phyloP scores from a whole-genome alignment of 1,140 invertebrate species.

The Trialeurodes vaporariorum region DNA sequence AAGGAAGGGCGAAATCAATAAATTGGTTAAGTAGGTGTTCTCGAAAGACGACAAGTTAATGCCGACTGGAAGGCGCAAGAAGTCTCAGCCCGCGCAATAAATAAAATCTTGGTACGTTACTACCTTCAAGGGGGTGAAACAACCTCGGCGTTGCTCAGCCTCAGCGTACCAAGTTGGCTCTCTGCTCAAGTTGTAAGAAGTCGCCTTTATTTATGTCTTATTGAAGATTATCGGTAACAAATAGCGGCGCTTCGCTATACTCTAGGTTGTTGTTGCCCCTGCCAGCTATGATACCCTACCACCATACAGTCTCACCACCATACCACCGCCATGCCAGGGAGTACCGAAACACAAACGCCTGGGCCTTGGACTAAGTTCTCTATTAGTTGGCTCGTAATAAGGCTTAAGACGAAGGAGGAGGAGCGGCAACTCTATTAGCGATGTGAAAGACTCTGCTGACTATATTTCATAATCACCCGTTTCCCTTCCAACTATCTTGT shows the following conservation, averaged over 20 bases:
- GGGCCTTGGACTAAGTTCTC: not conserved
- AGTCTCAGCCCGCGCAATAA: not conserved
- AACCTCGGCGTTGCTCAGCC: too few relatives aligned
- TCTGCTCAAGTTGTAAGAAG: not conserved
- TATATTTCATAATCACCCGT: not conserved
- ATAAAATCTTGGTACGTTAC: not conserved
- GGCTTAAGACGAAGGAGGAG: not conserved
- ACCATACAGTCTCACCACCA: too few relatives aligned
- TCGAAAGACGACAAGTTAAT: not conserved
- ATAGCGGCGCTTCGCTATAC: not conserved
- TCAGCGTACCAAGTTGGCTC: not conserved
- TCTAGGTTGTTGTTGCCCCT: too few relatives aligned
- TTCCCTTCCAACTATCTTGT: not conserved
- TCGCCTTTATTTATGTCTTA: slow-evolving; percentile 1
- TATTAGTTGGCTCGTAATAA: not conserved
- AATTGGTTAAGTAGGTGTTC: not conserved
- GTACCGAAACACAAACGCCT: not conserved
- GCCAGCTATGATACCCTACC: too few relatives aligned
- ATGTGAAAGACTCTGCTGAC: not conserved
- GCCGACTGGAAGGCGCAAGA: not conserved
- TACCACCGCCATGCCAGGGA: too few relatives aligned
- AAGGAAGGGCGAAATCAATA: not conserved
- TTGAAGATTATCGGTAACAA: not conserved
- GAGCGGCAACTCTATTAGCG: not conserved
- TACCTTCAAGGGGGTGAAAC: too few relatives aligned